Conservation (phyloP, 2,113 vertebrate genomes). For the Zonotrichia leucophrys region DNA sequence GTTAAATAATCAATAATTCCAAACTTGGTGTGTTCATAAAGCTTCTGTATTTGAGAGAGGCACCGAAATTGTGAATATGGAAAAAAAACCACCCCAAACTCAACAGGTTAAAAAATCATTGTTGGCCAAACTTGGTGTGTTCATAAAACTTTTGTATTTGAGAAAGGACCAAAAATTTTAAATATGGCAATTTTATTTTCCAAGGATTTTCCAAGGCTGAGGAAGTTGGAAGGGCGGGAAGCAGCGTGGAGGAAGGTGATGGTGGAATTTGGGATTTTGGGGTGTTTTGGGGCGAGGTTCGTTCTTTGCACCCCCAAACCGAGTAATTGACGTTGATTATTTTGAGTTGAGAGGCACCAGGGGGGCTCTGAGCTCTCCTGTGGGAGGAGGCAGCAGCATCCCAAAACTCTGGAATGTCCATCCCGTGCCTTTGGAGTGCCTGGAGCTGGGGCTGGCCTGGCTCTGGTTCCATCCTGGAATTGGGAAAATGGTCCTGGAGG, state of each 20-base stretch:
- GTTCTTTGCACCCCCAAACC: fast-evolving
- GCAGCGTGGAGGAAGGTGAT: no score
- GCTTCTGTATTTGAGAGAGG: no score
- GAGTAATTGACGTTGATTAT: fast-evolving
- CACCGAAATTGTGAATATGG: no score
- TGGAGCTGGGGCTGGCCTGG: background rate
- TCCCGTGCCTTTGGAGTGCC: background rate
- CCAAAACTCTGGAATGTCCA: fast-evolving
- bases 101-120: no score
- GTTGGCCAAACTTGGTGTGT: no score
- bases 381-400: background rate
- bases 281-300: background rate
- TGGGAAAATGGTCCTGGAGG: no score
- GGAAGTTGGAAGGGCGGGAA: background rate
- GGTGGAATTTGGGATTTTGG: background rate
- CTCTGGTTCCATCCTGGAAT: fast-evolving
- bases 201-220: background rate
- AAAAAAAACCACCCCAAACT: no score
- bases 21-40: no score
- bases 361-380: fast-evolving
- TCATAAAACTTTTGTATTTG: no score
- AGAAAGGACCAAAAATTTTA: no score
- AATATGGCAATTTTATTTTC: no score
- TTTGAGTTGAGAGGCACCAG: background rate
- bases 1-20: no score